phyloP scores from a whole-genome alignment of 2,113 vertebrate species.

The Jacana jacana region DNA sequence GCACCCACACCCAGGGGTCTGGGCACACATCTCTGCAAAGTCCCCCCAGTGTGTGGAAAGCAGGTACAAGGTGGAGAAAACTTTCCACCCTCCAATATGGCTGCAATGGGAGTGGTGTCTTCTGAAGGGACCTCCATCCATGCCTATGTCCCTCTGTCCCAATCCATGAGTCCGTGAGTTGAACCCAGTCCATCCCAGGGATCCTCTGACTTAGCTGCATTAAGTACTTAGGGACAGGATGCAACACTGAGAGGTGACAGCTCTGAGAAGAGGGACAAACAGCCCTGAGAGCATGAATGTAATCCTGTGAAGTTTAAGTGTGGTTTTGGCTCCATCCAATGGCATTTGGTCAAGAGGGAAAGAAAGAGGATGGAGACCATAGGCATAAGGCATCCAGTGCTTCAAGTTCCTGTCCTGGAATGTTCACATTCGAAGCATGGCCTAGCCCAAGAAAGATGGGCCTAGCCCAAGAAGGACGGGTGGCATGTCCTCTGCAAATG shows the following conservation, averaged over 20 bases:
- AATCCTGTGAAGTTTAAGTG: neutral
- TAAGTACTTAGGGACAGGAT: neutral
- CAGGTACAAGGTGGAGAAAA: neutral
- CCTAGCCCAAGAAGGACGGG: too few relatives aligned
- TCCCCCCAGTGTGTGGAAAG: neutral
- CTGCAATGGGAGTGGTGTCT: neutral
- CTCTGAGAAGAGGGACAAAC: neutral
- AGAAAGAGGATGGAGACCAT: neutral
- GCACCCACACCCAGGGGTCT: rapidly evolving
- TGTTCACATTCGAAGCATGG: neutral
- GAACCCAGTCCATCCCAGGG: too few relatives aligned
- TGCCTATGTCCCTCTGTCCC: neutral
- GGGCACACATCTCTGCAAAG: neutral
- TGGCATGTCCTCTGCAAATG: neutral
- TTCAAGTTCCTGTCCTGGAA: neutral
- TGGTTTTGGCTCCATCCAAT: neutral
- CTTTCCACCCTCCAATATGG: neutral
- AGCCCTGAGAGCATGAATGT: neutral
- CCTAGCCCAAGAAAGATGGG: too few relatives aligned
- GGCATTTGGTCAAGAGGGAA: neutral
- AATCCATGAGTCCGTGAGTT: neutral
- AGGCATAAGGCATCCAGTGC: neutral
- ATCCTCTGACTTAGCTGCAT: neutral
- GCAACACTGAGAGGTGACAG: neutral
- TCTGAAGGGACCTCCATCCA: neutral